A percentile compares a stretch with the other conserved stretches of the same genome.
Evolutionary conservation across 2,113 vertebrate species (phyloP).

Genomic region (Leptodactylus fuscus): DNA sequence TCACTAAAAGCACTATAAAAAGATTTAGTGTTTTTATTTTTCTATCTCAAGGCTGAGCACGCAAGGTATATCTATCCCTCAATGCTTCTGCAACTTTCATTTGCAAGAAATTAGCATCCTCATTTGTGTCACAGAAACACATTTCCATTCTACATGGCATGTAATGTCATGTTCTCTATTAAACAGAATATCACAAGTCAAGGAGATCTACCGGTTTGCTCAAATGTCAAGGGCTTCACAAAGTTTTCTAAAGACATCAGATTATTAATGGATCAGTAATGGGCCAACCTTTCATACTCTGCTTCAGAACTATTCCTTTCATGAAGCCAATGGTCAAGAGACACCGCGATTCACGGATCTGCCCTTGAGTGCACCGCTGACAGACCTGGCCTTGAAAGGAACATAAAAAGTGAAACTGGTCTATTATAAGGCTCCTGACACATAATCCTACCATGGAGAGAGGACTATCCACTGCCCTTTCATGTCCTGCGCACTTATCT

Average conservation of each 20-base stretch:
- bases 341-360: background rate
- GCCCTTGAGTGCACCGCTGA: background rate
- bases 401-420: background rate
- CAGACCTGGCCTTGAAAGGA: background rate
- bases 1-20: no score
- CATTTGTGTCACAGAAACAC: background rate
- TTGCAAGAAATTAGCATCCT: background rate
- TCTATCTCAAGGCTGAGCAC: background rate
- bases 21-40: background rate
- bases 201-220: background rate
- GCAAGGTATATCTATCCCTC: background rate
- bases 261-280: constrained; percentile 3
- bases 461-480: background rate
- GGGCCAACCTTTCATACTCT: background rate
- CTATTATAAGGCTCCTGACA: background rate
- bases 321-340: background rate
- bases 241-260: background rate
- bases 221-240: constrained; percentile 30
- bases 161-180: constrained; percentile 2
- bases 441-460: background rate
- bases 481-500: background rate
- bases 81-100: background rate
- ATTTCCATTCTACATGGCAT: constrained; percentile 9
- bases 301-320: constrained; percentile 5
- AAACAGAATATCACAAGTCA: constrained; percentile 21